phyloP scores from a whole-genome alignment of 2,113 vertebrate genomes.

The Pholis gunnellus region DNA sequence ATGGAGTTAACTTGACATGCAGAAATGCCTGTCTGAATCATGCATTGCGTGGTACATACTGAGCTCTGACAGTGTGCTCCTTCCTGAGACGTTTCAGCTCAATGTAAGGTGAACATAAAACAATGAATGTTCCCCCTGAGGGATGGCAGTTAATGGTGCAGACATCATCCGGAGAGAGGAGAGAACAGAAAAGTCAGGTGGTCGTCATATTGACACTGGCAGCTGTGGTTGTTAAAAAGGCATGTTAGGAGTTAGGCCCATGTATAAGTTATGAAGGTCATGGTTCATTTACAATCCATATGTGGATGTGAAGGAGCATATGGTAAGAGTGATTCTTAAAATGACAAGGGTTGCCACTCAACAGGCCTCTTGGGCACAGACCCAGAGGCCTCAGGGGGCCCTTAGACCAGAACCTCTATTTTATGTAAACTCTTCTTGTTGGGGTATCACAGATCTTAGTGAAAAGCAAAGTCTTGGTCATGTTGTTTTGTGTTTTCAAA shows the following conservation, averaged over 20 bases:
- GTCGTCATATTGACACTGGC: slow-evolving; percentile 14
- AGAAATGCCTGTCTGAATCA: slow-evolving; percentile 73
- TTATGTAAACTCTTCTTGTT: neutral
- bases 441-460: neutral
- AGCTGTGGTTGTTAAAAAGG: slow-evolving; percentile 32
- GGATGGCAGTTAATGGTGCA: slow-evolving; percentile 19
- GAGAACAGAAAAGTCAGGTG: neutral
- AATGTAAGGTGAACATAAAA: slow-evolving; percentile 38
- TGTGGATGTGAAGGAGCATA: slow-evolving; percentile 18
- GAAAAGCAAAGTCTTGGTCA: neutral
- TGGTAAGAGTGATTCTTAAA: slow-evolving; percentile 10
- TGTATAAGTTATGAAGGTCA: slow-evolving; percentile 46
- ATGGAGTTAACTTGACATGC: slow-evolving; percentile 63
- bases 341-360: slow-evolving; percentile 1
- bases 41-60: slow-evolving; percentile 72
- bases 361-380: neutral
- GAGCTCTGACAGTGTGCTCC: slow-evolving; percentile 35
- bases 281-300: slow-evolving; percentile 54
- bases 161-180: neutral
- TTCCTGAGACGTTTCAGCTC: slow-evolving; percentile 44
- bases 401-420: neutral
- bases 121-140: slow-evolving; percentile 16
- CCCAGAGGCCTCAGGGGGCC: neutral
- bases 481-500: slow-evolving; percentile 1
- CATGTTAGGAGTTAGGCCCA: slow-evolving; percentile 3